Base-by-base conservation (phyloP, 2,888 invertebrate species). In the Trypoxylon attenuatum region DNA sequence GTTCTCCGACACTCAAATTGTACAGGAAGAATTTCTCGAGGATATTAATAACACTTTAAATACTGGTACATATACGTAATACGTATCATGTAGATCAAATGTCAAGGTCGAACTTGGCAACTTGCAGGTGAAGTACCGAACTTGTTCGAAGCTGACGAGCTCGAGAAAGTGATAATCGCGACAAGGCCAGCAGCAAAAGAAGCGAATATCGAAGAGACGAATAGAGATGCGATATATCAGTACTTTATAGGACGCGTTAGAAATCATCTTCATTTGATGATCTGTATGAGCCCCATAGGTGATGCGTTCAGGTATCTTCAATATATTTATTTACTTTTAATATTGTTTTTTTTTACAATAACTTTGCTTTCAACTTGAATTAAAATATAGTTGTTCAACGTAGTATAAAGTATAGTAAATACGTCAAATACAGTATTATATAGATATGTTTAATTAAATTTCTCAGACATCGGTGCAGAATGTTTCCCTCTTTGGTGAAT, bases 41-140 rank as follows among this genome's bases (percentile, higher is more conserved):
- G 96, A 97, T 78, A 94, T 97, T 47, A 97, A 96, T 83, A 96
- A 96, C 80, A 94, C 96, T 82, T 89, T 97, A 0, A 97, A 96
- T 87, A 96, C 96, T 6, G 96, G 94, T 90, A 80, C 33, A 33
- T 33, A 33, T 6, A 10, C 0, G 13, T 13, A 33, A 5, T 33
- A n/a, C n/a, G n/a, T n/a, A n/a, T n/a, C n/a, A n/a, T n/a, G n/a
- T 5, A 23, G 23, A 4, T 15, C 8, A 5, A 46, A 13, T 10
- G 0, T 1, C n/a, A 4, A 6, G 33, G 13, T 33, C 25, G 25
- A 29, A 0, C 2, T n/a, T 1, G 22, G 0, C 0, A 2, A 43
- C 41, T 13, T 2, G 10, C 76, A 93, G 93, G 95, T 46, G 96
- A 97, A 83, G 96, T 97, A 0, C 96, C 96, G 0, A 96, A 96